Evolutionary conservation across 2,797 vertebrate species (phyloP), one percentile per base, ranked within the genome.

Genomic region (Molossus alvarezi): DNA sequence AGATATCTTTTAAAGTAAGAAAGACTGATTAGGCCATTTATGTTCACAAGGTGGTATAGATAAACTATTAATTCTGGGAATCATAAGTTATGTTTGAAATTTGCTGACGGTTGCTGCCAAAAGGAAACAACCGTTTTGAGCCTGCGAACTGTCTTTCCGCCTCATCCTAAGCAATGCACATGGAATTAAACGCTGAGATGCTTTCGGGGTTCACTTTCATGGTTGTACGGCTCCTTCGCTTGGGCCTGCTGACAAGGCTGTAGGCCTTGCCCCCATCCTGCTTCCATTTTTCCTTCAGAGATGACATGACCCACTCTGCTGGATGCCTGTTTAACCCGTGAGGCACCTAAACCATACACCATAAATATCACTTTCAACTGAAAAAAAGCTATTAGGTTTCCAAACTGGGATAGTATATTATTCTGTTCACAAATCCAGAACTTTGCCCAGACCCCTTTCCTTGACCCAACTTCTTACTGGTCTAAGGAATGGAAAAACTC

Each of bases 11-110:
- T 93, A 92, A 95, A 96, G 33, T 72, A 92, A 90, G 29, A 87
- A 92, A 92, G 90, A 80, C 79, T 88, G 85, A 95, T 89, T 84
- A 92, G 60, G 45, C 29, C 88, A 82, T 93, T 96, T 90, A 88
- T 55, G 79, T 76, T 89, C 91, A 88, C 45, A 60, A 69, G 64
- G 84, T 88, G 60, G 14, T 91, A 90, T 33, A 88, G 93, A 85
- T 80, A 94, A 97, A 95, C 75, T 86, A 94, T 89, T 87, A 86
- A 95, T 97, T 94, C 71, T 37, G 41, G n/a, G 17, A 81, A 83
- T 86, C 77, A 81, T 69, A 88, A 90, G 88, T 91, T 87, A 93
- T 83, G 37, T 81, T 83, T 76, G 89, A 75, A 89, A 84, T 95
- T 5, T 91, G 84, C 87, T 96, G 91, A 94, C 1, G 1, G 33